Evolutionary conservation across 2,113 vertebrate species (phyloP).

Genomic region (Bubalus kerabau): DNA sequence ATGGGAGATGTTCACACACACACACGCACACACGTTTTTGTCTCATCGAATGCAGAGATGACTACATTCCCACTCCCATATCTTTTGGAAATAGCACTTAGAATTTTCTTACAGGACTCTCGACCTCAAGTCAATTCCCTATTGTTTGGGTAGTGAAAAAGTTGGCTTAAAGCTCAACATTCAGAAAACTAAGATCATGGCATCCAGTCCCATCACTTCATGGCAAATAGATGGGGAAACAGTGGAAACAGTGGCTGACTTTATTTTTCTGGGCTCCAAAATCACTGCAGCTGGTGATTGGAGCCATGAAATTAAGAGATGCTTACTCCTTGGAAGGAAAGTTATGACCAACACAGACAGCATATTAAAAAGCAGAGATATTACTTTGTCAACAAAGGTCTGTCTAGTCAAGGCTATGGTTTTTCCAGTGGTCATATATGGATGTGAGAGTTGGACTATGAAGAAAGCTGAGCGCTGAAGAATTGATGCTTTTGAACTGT

Average conservation of each 20-base stretch:
- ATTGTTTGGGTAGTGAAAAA: not conserved
- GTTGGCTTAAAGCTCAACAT: not conserved
- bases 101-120: not conserved
- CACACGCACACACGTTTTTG: not conserved
- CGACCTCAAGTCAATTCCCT: not conserved
- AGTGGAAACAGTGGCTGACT: not conserved
- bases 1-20: not conserved
- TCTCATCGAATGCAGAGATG: not conserved
- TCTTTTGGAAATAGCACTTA: not conserved
- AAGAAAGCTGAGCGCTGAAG: not conserved
- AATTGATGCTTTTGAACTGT: not conserved
- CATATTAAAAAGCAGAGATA: not conserved
- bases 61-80: no score
- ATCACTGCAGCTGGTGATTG: not conserved
- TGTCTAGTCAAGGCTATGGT: not conserved
- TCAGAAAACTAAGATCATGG: not conserved
- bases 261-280: not conserved
- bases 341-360: not conserved
- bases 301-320: not conserved
- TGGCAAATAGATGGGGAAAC: not conserved
- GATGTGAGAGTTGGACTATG: not conserved
- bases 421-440: not conserved
- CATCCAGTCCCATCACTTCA: rapidly evolving
- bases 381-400: not conserved
- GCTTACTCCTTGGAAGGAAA: not conserved